Evolutionary conservation across 2,888 invertebrate genomes (phyloP).

Genomic region (Ametastegia equiseti): DNA sequence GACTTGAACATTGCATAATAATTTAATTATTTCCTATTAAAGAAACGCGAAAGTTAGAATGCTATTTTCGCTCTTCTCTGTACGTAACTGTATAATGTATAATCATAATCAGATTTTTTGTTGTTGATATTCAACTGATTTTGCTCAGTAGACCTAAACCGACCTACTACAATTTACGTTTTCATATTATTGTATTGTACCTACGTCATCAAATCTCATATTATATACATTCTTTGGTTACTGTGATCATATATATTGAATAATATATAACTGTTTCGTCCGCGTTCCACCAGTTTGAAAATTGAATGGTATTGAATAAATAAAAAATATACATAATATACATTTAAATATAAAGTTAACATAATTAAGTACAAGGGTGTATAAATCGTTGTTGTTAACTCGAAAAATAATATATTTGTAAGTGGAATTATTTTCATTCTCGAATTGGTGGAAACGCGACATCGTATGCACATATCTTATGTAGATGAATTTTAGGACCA

Average conservation of each 20-base stretch:
- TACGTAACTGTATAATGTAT: neutral
- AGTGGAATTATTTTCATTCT: neutral
- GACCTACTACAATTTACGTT: neutral
- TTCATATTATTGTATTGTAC: neutral
- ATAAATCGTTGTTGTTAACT: constrained; percentile 2
- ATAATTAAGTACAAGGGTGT: constrained; percentile 27
- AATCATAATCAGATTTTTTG: neutral
- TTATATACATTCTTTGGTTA: constrained; percentile 14
- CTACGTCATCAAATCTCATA: constrained; percentile 10
- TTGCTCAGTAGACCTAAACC: constrained; percentile 21
- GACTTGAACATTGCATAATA: constrained; percentile 3
- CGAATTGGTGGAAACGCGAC: constrained; percentile 19
- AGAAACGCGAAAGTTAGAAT: neutral
- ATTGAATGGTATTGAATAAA: neutral
- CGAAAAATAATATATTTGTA: constrained; percentile 19
- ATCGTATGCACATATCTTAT: constrained; percentile 34
- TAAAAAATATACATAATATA: neutral
- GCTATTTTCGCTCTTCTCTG: neutral
- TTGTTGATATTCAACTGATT: neutral
- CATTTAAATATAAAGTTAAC: neutral
- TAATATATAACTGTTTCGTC: neutral
- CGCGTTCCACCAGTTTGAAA: constrained; percentile 16
- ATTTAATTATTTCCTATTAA: neutral
- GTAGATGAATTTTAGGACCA: constrained; percentile 38
- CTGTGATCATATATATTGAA: constrained; percentile 6